Percentiles rank a stretch among this genome's conserved stretches.
These are phyloP conservation scores for Brachypteracias leptosomus DNA, from an alignment of 2,113 vertebrate species.

Conservation along the genomic window DNA sequence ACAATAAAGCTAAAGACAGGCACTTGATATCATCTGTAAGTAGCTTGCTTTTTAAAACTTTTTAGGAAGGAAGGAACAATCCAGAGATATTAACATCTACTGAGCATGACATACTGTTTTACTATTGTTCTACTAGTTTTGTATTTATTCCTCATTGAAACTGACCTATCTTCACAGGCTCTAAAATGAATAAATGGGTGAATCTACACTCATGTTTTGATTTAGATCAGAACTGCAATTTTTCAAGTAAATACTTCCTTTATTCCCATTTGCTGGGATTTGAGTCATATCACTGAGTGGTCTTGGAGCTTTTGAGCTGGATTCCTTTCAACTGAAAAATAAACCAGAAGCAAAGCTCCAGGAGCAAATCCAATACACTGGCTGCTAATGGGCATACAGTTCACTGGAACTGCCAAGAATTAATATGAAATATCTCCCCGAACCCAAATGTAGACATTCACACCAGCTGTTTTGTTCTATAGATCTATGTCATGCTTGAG, in stretches of 20 bases:
- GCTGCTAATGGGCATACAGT: conserved; percentile 7
- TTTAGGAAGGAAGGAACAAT: neutral
- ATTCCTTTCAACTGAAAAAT: conserved; percentile 49
- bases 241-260: neutral
- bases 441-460: neutral
- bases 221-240: neutral
- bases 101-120: neutral
- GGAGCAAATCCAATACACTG: conserved; percentile 5
- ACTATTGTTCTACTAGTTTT: neutral
- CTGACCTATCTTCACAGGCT: neutral
- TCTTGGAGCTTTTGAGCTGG: conserved; percentile 4
- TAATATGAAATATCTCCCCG: conserved; percentile 3
- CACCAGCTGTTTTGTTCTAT: conserved; percentile 6
- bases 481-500: neutral
- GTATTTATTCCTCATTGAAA: neutral
- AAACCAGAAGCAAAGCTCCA: conserved; percentile 45
- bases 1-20: neutral
- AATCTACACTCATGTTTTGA: neutral
- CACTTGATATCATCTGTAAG: neutral
- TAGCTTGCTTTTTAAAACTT: neutral
- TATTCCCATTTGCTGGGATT: conserved; percentile 3
- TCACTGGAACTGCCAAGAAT: conserved; percentile 18
- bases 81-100: neutral
- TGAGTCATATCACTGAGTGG: neutral
- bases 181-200: neutral